These are phyloP conservation scores for Phoxinus dragarum DNA, from an alignment of 2,797 vertebrate species.

Conservation along the genomic window DNA sequence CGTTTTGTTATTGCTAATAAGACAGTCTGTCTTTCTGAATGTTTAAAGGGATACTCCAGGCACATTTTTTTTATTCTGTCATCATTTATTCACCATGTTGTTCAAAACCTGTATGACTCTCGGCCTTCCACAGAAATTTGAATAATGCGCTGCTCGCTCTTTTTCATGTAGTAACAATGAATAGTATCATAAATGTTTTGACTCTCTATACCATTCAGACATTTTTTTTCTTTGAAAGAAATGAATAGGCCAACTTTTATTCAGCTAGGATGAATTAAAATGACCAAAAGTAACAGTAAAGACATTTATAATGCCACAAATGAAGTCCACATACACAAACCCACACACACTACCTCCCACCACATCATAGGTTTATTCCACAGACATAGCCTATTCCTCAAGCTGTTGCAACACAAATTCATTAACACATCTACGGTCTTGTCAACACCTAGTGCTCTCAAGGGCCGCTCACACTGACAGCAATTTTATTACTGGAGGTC, in stretches of 20 bases:
- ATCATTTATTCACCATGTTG: background rate
- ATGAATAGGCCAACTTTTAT: background rate
- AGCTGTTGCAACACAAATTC: constrained; percentile 37
- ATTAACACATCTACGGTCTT: constrained; percentile 47
- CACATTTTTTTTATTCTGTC: background rate
- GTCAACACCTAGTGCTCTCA: constrained; percentile 30
- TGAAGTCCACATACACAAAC: background rate
- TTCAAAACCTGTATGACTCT: background rate
- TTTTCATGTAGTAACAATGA: background rate
- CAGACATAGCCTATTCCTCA: constrained; percentile 47
- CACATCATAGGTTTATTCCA: background rate
- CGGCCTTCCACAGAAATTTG: background rate
- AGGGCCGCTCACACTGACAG: background rate
- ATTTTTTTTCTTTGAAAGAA: background rate
- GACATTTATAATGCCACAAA: background rate
- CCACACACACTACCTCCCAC: background rate
- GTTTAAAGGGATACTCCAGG: background rate
- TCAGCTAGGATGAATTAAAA: background rate
- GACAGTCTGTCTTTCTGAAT: constrained; percentile 34
- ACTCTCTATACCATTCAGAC: background rate
- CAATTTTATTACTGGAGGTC: background rate
- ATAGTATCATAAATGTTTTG: background rate
- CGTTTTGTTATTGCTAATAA: constrained; percentile 57
- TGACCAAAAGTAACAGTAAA: background rate
- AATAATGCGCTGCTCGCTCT: background rate